Conservation (phyloP, 2,888 invertebrate genomes). For the Drosophila subquinaria region DNA sequence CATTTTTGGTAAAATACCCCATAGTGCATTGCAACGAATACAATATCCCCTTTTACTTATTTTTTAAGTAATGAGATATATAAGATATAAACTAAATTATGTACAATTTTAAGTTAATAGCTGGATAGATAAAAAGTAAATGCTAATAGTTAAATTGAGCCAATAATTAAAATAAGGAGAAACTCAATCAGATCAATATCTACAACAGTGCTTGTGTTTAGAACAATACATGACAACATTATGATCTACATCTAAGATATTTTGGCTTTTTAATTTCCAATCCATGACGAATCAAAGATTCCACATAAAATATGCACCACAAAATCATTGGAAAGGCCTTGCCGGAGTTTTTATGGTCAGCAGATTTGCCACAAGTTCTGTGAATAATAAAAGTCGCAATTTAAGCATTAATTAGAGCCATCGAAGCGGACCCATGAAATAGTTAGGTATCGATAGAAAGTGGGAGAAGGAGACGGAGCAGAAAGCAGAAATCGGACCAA, state of each 20-base stretch:
- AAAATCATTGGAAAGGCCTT: slow-evolving; percentile 25
- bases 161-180: too few relatives aligned
- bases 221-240: background rate
- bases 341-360: slow-evolving; percentile 41
- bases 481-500: slow-evolving; percentile 27
- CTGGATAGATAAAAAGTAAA: too few relatives aligned
- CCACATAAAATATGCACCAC: background rate
- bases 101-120: too few relatives aligned
- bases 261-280: background rate
- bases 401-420: slow-evolving; percentile 83
- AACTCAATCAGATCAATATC: too few relatives aligned
- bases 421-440: slow-evolving; percentile 64
- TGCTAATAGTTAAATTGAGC: too few relatives aligned
- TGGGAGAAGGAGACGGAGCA: background rate
- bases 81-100: too few relatives aligned
- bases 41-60: too few relatives aligned
- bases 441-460: slow-evolving; percentile 31
- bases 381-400: slow-evolving; percentile 72
- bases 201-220: background rate
- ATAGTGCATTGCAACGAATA: too few relatives aligned
- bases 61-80: too few relatives aligned
- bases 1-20: too few relatives aligned
- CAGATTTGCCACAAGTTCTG: slow-evolving; percentile 15
- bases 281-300: background rate
- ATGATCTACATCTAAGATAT: background rate